Percentiles rank a stretch among this genome's conserved stretches.
Conservation (phyloP, 2,797 vertebrate genomes). For the Antennarius maculatus region DNA sequence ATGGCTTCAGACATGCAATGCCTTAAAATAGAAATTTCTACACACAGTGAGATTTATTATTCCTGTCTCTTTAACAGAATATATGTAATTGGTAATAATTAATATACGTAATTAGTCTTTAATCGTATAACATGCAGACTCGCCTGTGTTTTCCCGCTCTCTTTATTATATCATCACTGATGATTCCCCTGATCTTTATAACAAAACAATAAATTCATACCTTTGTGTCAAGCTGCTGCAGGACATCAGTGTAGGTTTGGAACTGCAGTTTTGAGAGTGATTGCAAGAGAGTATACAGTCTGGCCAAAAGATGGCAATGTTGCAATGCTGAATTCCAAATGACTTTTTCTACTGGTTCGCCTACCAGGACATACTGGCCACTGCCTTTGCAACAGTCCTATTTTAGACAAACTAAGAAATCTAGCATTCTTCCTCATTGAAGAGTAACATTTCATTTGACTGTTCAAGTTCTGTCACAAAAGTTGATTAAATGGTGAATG, state of each 20-base stretch:
- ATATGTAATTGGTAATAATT: neutral
- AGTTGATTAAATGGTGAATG: slow-evolving; percentile 59
- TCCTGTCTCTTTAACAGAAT: slow-evolving; percentile 5
- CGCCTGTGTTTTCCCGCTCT: neutral
- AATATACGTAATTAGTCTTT: neutral
- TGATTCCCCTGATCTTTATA: slow-evolving; percentile 18
- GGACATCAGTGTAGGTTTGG: slow-evolving; percentile 35
- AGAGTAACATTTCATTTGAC: slow-evolving; percentile 50
- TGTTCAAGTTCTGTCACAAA: slow-evolving; percentile 61
- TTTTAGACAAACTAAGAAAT: slow-evolving; percentile 62
- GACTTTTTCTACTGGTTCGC: slow-evolving; percentile 51
- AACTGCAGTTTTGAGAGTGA: slow-evolving; percentile 46
- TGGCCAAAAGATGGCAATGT: slow-evolving; percentile 89
- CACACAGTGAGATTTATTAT: neutral
- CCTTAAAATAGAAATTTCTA: slow-evolving; percentile 12
- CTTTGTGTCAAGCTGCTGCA: slow-evolving; percentile 50
- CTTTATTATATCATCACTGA: slow-evolving; percentile 10
- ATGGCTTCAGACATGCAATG: neutral
- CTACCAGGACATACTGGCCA: slow-evolving; percentile 57
- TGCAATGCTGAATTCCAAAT: slow-evolving; percentile 83
- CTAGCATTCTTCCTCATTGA: slow-evolving; percentile 58
- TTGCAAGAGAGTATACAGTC: slow-evolving; percentile 65
- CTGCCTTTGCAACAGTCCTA: slow-evolving; percentile 65
- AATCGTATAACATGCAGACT: neutral
- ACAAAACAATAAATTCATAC: slow-evolving; percentile 47